Conservation (phyloP, 53 echinoderm and acorn worm genomes). For the Astropecten irregularis region DNA sequence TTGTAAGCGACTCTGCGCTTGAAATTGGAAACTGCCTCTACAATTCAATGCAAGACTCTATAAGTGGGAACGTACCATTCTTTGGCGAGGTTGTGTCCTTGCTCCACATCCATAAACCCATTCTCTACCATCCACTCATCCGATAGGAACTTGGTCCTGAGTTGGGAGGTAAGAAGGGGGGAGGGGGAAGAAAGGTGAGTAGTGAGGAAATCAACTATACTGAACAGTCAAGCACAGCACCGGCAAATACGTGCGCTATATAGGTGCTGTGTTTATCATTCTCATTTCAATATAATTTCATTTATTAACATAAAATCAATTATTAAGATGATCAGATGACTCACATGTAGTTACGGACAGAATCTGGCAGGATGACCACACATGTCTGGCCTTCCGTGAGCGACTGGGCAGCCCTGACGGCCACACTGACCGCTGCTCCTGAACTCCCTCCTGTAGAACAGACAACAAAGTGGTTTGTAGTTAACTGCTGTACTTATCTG, state of each 20-base stretch:
- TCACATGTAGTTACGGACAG: conserved; percentile 99
- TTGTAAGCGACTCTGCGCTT: background rate
- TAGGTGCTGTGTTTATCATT: no score
- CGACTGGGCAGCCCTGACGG: conserved; percentile 78
- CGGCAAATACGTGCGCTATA: no score
- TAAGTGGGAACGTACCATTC: conserved; percentile 52
- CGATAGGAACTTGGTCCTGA: conserved; percentile 95
- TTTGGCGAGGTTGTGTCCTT: conserved; percentile 40
- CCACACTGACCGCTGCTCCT: conserved; percentile 79
- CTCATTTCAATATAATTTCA: no score
- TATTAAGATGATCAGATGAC: no score
- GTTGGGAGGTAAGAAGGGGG: no score
- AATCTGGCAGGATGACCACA: conserved; percentile 92
- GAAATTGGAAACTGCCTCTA: background rate
- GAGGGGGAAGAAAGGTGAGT: no score
- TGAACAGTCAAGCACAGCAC: no score
- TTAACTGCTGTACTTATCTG: background rate
- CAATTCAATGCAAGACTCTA: background rate
- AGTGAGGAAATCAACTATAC: no score
- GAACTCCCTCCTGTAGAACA: conserved; percentile 82
- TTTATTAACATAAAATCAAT: no score
- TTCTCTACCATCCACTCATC: conserved; percentile 98
- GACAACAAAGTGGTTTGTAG: background rate
- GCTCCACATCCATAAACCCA: conserved; percentile 74
- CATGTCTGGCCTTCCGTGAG: conserved; percentile 89